Conservation (phyloP, 1,140 invertebrate species). For the Rhopalosiphum padi region DNA sequence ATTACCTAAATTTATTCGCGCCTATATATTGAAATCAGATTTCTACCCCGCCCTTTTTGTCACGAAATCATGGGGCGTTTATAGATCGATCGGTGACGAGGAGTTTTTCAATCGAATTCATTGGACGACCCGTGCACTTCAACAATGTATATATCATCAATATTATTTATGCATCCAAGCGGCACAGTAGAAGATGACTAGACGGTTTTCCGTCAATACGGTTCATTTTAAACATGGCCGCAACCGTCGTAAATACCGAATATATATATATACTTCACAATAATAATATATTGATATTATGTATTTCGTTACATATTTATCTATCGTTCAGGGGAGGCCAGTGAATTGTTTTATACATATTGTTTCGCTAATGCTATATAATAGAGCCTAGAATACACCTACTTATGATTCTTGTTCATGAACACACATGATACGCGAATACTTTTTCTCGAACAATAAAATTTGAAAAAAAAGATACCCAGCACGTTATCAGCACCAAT, state of each 20-base stretch:
- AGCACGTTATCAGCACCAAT: neutral
- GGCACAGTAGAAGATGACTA: neutral
- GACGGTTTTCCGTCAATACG: neutral
- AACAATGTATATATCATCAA: neutral
- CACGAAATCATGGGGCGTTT: neutral
- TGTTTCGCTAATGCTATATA: neutral
- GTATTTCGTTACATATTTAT: neutral
- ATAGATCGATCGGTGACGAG: neutral
- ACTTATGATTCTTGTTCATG: neutral
- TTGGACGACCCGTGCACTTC: neutral
- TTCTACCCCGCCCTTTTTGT: neutral
- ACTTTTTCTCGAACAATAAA: neutral
- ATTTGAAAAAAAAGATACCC: neutral
- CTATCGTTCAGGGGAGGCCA: neutral
- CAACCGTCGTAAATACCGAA: neutral
- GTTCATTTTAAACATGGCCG: neutral
- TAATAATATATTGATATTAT: conserved; percentile 16
- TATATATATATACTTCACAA: neutral
- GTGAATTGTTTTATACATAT: neutral
- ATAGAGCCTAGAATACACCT: neutral
- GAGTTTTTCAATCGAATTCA: neutral
- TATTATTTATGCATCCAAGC: conserved; percentile 5
- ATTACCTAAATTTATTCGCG: neutral
- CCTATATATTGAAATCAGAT: neutral
- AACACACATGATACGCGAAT: neutral